phyloP scores from a whole-genome alignment of 2,113 vertebrate species.

The Syngnathus scovelli region DNA sequence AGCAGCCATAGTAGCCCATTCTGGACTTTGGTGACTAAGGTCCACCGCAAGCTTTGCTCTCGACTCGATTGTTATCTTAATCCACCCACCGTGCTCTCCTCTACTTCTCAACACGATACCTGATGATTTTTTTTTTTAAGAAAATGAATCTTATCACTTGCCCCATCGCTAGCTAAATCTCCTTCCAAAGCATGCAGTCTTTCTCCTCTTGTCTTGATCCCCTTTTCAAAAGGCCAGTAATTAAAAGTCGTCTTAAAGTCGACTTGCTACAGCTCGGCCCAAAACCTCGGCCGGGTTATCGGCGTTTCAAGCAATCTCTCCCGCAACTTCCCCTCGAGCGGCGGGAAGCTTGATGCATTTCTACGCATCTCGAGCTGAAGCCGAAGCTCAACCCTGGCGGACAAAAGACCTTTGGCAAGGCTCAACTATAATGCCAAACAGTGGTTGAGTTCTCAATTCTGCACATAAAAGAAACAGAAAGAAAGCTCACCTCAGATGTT shows the following conservation, averaged over 20 bases:
- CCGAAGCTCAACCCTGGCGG: background rate
- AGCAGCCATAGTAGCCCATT: background rate
- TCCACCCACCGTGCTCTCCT: conserved; percentile 25
- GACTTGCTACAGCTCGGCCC: conserved; percentile 18
- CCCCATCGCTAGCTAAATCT: conserved; percentile 49
- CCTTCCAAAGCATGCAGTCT: conserved; percentile 42
- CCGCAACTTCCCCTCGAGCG: conserved; percentile 26
- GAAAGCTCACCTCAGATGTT: background rate
- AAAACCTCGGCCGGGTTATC: conserved; percentile 3
- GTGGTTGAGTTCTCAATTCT: background rate
- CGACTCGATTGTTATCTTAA: background rate
- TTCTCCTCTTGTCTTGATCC: conserved; percentile 46
- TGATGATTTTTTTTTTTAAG: conserved; percentile 8
- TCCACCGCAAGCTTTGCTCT: background rate
- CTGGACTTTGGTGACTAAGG: too few species aligned
- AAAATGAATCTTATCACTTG: conserved; percentile 46
- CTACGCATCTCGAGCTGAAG: background rate
- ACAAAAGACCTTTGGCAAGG: background rate
- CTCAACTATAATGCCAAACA: background rate
- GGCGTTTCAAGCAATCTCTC: conserved; percentile 55
- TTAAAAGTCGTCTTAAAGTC: conserved; percentile 60
- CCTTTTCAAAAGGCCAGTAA: conserved; percentile 57
- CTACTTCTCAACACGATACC: conserved; percentile 21
- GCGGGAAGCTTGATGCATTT: conserved; percentile 40
- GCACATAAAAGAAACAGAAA: background rate